Conservation (phyloP, 2,113 vertebrate species). For the Suricata suricatta region DNA sequence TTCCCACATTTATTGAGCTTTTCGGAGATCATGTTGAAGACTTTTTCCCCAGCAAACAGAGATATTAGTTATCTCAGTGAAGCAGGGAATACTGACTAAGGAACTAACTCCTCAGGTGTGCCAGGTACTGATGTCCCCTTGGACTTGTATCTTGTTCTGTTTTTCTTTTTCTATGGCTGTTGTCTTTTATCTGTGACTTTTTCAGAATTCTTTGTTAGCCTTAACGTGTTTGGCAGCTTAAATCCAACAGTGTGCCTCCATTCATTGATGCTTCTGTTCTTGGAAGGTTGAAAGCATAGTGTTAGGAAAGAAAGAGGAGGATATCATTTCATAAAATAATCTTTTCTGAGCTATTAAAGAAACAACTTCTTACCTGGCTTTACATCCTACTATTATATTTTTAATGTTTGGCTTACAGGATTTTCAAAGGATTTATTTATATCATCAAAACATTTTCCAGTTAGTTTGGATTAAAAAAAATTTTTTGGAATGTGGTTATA, state of each 20-base stretch:
- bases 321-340: slow-evolving; percentile 34
- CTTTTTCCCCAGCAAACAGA: not conserved
- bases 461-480: slow-evolving; percentile 18
- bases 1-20: not conserved
- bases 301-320: slow-evolving; percentile 6
- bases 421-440: slow-evolving; percentile 49
- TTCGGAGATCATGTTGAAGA: not conserved
- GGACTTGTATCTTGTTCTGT: slow-evolving; percentile 20
- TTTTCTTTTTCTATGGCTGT: slow-evolving; percentile 22
- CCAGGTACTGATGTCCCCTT: not conserved
- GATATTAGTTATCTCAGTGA: not conserved
- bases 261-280: slow-evolving; percentile 21
- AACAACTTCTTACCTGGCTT: not conserved
- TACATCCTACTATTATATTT: not conserved
- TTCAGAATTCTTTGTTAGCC: slow-evolving; percentile 12
- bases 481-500: slow-evolving; percentile 41
- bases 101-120: not conserved
- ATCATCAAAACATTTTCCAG: not conserved
- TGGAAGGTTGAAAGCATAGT: not conserved
- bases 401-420: slow-evolving; percentile 47
- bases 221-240: not conserved
- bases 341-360: slow-evolving; percentile 13
- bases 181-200: slow-evolving; percentile 51
- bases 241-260: slow-evolving; percentile 48
- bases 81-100: not conserved